A percentile compares a stretch with the other conserved stretches of the same genome.
Evolutionary conservation across 1,140 invertebrate genomes (phyloP).

Genomic region (Philopotamus ludificatus): DNA sequence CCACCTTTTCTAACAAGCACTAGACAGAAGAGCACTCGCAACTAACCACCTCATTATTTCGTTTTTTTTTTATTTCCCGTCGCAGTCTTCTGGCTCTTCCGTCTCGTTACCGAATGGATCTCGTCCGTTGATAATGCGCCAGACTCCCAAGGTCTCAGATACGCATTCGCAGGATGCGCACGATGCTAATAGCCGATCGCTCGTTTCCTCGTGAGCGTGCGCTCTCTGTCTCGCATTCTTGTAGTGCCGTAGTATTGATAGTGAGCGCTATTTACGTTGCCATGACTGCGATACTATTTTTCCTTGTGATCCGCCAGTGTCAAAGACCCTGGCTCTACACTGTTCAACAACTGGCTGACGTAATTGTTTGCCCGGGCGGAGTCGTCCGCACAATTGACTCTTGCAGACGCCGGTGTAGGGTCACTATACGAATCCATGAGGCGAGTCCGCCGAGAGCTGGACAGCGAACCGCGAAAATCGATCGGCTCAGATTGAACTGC

Average conservation of each 20-base stretch:
- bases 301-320: slow-evolving; percentile 15
- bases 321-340: slow-evolving; percentile 17
- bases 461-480: too few relatives aligned
- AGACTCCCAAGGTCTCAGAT: too few relatives aligned
- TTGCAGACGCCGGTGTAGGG: not conserved
- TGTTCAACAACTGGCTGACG: slow-evolving; percentile 13
- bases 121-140: too few relatives aligned
- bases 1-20: not conserved
- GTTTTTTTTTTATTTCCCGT: too few relatives aligned
- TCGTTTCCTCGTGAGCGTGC: not conserved
- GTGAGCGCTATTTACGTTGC: slow-evolving; percentile 2
- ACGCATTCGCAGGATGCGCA: not conserved
- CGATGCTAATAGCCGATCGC: not conserved
- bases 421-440: not conserved
- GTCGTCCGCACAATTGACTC: not conserved
- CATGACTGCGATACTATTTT: slow-evolving; percentile 20
- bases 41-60: not conserved
- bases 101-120: too few relatives aligned
- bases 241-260: not conserved
- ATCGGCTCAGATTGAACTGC: too few relatives aligned
- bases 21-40: not conserved
- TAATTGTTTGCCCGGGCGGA: slow-evolving; percentile 19
- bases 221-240: not conserved
- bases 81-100: too few relatives aligned
- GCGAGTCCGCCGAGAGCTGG: not conserved